Evolutionary conservation across 2,113 vertebrate species (phyloP), one percentile per base, ranked within the genome.

Genomic region (Pelecanoides urinatrix): DNA sequence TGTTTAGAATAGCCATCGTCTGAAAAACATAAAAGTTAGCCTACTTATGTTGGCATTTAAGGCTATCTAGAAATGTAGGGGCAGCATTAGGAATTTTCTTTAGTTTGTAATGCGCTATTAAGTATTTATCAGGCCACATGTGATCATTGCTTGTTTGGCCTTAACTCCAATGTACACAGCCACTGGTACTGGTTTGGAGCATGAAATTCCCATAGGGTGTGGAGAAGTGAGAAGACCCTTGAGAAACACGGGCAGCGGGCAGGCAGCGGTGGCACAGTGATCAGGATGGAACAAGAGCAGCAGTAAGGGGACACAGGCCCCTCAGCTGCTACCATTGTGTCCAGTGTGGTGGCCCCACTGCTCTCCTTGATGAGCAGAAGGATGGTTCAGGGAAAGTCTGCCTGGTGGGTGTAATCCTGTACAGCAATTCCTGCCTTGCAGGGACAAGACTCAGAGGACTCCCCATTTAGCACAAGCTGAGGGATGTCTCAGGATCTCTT

Each of bases 271-370:
- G 5, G n/a, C 65, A 61, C 34, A 14, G 50, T 12, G 52, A 32
- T 61, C 5, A 32, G 25, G 23, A 22, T 38, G 73, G 40, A 38
- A 9, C 3, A 22, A 20, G 13, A n/a, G 40, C 59, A 68, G 49
- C 44, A 44, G 44, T 50, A 84, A 26, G 16, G 38, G 30, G 16
- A 20, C 49, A 30, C 30, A 9, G 27, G 45, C 21, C 19, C 13
- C 19, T 9, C 0, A 3, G 26, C 40, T 74, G 27, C 17, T 8
- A 4, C 42, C 55, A 15, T 3, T 0, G 0, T 11, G 21, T 20
- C n/a, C 5, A 2, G 7, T 17, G 8, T 34, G 13, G 47, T 58
- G 36, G 38, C 36, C 23, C 7, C 42, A 50, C 14, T 55, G 11
- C 25, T 63, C 11, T 86, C 29, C 40, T 38, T 55, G 52, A 17